Evolutionary conservation across 2,888 invertebrate genomes (phyloP).

Genomic region (Cheilosia soror): DNA sequence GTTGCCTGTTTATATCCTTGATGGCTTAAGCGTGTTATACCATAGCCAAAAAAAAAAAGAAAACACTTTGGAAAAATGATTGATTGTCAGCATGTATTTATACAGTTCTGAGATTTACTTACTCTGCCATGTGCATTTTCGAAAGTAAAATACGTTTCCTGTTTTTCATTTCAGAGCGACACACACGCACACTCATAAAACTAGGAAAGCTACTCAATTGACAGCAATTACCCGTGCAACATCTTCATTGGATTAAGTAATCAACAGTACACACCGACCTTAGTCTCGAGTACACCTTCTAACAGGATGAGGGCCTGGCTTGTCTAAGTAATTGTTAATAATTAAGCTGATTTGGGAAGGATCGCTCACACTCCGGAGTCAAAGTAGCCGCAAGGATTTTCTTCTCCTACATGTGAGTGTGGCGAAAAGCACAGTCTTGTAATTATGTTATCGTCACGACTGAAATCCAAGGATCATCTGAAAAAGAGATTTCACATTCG

Average conservation of each 20-base stretch:
- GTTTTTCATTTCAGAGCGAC: conserved; percentile 21
- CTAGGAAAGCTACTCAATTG: background rate
- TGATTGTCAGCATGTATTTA: conserved; percentile 36
- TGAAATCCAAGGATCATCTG: conserved; percentile 27
- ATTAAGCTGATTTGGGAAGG: conserved; percentile 49
- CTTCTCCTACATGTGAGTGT: background rate
- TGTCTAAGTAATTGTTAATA: conserved; percentile 36
- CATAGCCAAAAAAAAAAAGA: conserved; percentile 3
- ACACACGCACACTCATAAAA: background rate
- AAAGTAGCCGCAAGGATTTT: conserved; percentile 22
- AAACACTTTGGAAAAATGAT: conserved; percentile 38
- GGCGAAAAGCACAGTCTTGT: background rate
- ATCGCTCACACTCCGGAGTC: conserved; percentile 21
- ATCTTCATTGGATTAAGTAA: conserved; percentile 15
- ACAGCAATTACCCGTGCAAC: conserved; percentile 14
- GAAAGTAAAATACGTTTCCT: background rate
- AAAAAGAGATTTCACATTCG: conserved; percentile 32
- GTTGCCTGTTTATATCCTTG: conserved; percentile 5
- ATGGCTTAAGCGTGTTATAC: conserved; percentile 26
- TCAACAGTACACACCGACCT: background rate
- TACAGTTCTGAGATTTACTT: conserved; percentile 7
- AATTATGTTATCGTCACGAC: conserved; percentile 50
- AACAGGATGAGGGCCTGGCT: conserved; percentile 20
- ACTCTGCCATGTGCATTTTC: conserved; percentile 2
- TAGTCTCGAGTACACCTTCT: background rate